Evolutionary conservation across 2,113 vertebrate species (phyloP), one percentile per base, ranked within the genome.

Genomic region (Antechinus stuartii): DNA sequence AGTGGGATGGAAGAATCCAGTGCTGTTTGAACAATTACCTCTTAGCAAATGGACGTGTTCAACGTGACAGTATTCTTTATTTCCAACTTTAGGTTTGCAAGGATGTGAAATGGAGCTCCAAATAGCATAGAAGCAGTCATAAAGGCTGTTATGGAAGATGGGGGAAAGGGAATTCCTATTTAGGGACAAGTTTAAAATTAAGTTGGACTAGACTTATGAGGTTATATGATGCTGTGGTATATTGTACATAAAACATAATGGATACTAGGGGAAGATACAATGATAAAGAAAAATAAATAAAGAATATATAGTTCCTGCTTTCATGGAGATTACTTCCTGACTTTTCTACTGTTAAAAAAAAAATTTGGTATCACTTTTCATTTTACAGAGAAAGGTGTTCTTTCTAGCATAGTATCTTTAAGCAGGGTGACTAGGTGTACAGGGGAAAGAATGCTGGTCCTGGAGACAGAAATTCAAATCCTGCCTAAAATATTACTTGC

Each of bases 301-400:
- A 22, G 1, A 42, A 16, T 84, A 52, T 91, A 35, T 14, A 54
- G 84, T 25, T 47, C 2, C 56, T 94, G 42, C 46, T 90, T 22
- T 46, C 7, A 42, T 22, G 26, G 27, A 89, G 23, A 35, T 42
- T 94, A 35, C 11, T 22, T 23, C 27, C 94, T 76, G 91, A 91
- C 50, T 52, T 93, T 23, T 35, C 76, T 95, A 84, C 54, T 92
- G 52, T 76, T 95, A 24, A 92, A 91, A 94, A 92, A 56, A 90
- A 95, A 93, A 96, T 11, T 7, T 49, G 68, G 61, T 10, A 22
- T 53, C 52, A 68, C 16, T 56, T 26, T 42, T 95, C 91, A 94
- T 25, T 93, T 96, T 54, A 35, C 5, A 95, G 68, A 95, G 30
- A 49, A 95, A 76, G 25, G 2, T 56, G 22, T 54, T 49, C 14